A percentile compares a stretch with the other conserved stretches of the same genome.
phyloP scores from a whole-genome alignment of 92 coral and sea anemone genomes.

The Epizoanthus fatuus region DNA sequence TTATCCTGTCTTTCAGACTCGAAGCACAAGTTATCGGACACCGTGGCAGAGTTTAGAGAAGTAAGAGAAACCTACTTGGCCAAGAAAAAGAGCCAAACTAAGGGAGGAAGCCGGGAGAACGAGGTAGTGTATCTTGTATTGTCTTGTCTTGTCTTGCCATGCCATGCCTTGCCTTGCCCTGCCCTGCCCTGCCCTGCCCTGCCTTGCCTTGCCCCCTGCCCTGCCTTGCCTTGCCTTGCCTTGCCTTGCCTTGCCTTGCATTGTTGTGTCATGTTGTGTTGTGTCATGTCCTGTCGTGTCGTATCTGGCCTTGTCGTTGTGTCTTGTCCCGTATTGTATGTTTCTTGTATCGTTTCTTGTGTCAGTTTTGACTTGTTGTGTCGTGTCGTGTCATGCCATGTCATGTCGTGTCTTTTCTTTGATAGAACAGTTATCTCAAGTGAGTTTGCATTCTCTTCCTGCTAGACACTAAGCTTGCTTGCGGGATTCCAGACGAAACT shows the following conservation, averaged over 20 bases:
- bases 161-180: neutral
- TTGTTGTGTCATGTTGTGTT: neutral
- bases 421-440: neutral
- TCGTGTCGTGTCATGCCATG: neutral
- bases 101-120: slow-evolving; percentile 88
- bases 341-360: no score
- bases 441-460: neutral
- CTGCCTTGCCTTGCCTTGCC: no score
- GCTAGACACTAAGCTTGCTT: slow-evolving; percentile 78
- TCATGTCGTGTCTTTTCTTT: no score
- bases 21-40: slow-evolving; percentile 66
- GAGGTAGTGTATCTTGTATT: slow-evolving; percentile 42
- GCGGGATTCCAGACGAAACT: slow-evolving; percentile 90
- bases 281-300: neutral
- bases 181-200: neutral
- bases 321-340: neutral
- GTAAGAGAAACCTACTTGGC: slow-evolving; percentile 79
- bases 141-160: no score
- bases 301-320: neutral
- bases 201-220: no score
- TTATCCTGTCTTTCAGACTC: slow-evolving; percentile 12
- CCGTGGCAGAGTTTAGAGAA: slow-evolving; percentile 90
- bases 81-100: slow-evolving; percentile 73
- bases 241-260: no score
- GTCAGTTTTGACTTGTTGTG: no score